Evolutionary conservation across 2,888 invertebrate species (phyloP).

Genomic region (Branchellion lobata): DNA sequence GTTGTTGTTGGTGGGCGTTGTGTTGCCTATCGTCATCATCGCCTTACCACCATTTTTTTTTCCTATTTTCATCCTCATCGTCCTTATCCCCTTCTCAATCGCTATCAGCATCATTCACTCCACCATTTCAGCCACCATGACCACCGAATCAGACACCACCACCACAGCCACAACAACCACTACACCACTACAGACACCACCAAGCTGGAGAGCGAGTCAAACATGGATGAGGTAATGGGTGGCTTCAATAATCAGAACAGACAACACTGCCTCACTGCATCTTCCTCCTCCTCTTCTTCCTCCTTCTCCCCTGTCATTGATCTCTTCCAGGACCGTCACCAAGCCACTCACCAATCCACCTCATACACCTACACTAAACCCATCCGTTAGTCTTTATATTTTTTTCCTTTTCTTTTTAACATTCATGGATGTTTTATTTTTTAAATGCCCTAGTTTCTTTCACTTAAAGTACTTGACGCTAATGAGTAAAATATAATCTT

Average conservation of each 20-base stretch:
- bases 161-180: no score
- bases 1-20: constrained; percentile 24
- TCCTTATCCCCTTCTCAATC: constrained; percentile 33
- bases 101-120: constrained; percentile 2
- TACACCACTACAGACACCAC: neutral
- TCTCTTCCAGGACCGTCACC: neutral
- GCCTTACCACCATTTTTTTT: neutral
- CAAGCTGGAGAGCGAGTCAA: neutral
- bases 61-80: no score
- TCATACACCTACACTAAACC: no score
- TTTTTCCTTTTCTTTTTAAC: no score
- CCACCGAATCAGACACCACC: no score
- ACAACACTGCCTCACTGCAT: neutral
- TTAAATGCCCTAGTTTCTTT: no score
- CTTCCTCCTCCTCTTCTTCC: neutral
- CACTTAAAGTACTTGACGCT: no score
- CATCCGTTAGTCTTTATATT: no score
- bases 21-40: neutral
- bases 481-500: no score
- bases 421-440: no score
- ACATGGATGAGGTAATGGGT: neutral
- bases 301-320: neutral
- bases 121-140: no score
- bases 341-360: neutral
- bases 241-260: neutral